phyloP scores from a whole-genome alignment of 2,797 vertebrate species.

The Gymnodraco acuticeps region DNA sequence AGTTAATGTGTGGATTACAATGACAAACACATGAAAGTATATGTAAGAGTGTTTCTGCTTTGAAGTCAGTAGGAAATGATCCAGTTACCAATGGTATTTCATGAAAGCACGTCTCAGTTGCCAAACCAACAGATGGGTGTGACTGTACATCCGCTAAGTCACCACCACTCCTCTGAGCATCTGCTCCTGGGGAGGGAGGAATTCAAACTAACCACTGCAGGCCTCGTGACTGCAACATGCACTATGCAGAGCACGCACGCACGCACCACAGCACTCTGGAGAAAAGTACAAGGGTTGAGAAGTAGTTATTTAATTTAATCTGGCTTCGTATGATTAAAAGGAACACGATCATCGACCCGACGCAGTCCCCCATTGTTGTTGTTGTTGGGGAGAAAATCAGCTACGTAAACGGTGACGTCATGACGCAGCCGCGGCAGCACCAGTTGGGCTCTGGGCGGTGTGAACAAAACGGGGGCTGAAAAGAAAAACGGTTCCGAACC shows the following conservation, averaged over 20 bases:
- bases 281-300: too few relatives aligned
- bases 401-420: too few relatives aligned
- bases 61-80: neutral
- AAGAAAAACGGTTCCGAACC: too few relatives aligned
- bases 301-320: too few relatives aligned
- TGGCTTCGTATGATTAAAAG: too few relatives aligned
- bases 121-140: slow-evolving; percentile 71
- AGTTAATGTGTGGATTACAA: neutral
- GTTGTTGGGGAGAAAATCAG: too few relatives aligned
- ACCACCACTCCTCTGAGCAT: slow-evolving; percentile 61
- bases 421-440: too few relatives aligned
- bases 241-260: neutral
- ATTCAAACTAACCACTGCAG: slow-evolving; percentile 54
- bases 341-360: too few relatives aligned
- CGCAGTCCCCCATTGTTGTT: too few relatives aligned
- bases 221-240: slow-evolving; percentile 57
- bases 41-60: neutral
- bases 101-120: slow-evolving; percentile 54
- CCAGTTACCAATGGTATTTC: slow-evolving; percentile 50
- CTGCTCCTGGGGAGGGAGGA: slow-evolving; percentile 64
- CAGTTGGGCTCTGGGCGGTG: too few relatives aligned
- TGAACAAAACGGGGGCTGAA: too few relatives aligned
- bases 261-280: too few relatives aligned
- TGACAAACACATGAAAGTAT: neutral
- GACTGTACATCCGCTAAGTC: slow-evolving; percentile 54